Base-by-base conservation (phyloP, 2,888 invertebrate species). In the Parapristionchus giblindavisi region DNA sequence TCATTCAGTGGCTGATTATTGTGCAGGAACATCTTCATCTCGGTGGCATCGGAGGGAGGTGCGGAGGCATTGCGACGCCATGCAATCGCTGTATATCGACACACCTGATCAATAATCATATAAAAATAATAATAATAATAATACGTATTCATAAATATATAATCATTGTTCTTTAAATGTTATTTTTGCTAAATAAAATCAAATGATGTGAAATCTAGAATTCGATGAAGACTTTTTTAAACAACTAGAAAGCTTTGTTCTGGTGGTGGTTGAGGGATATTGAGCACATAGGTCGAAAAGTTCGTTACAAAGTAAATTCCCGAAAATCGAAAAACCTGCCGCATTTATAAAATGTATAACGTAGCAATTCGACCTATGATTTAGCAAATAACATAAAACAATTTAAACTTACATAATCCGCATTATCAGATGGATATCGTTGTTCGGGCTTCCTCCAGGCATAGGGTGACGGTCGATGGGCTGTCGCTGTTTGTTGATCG, bases 401-500 rank as follows among this genome's bases (percentile, higher is more conserved):
- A n/a, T n/a, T n/a, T n/a, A 52, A 17, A 63, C 66, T 58, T 32
- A 85, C 85, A 74, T 80, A 78, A 68, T 80, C 82, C 5, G 81
- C 78, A 66, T 84, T 81, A 24, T 66, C 68, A 8, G 80, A 75
- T 1, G 77, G 56, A 51, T 80, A 78, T 27, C 82, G 78, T 56
- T 86, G 84, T n/a, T 79, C 80, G 3, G 61, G 51, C 24, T 63
- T 80, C 5, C 85, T 78, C 52, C 80, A 81, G 17, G 83, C 78
- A 72, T 81, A 79, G n/a, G 77, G 77, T 11, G 80, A 78, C 17
- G 84, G 83, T 0, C 84, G 78, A 48, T 87, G 86, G 11, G 84
- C 84, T 14, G 84, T 81, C n/a, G 84, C 84, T 27, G 87, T 87
- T 68, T 87, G 87, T 29, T 83, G 82, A 56, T 87, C 87, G 68